Percentiles rank a stretch among this genome's conserved stretches.
phyloP scores from a whole-genome alignment of 2,888 invertebrate genomes.

The Drosophila nr. perissopoda region DNA sequence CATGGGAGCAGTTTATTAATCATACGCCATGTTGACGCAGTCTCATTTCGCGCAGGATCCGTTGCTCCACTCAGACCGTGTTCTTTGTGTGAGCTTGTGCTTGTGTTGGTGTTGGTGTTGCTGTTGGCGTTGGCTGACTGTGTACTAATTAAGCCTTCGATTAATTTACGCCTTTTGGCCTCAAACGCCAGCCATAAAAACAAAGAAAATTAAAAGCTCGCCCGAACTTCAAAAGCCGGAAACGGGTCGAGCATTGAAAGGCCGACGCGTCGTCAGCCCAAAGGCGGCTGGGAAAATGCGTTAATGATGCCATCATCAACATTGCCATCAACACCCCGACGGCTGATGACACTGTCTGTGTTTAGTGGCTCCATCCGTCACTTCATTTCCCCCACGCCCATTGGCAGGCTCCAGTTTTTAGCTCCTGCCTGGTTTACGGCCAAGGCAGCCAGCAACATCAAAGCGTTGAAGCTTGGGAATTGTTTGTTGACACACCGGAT shows the following conservation, averaged over 20 bases:
- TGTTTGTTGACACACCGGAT: constrained; percentile 83
- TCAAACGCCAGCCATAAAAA: constrained; percentile 71
- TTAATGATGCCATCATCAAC: constrained; percentile 80
- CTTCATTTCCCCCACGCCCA: neutral
- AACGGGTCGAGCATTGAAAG: constrained; percentile 58
- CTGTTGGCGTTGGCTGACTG: constrained; percentile 35
- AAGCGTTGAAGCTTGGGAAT: constrained; percentile 83
- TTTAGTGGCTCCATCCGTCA: constrained; percentile 68
- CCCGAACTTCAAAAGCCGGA: constrained; percentile 82
- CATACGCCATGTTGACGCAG: constrained; percentile 74
- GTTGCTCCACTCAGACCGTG: constrained; percentile 11
- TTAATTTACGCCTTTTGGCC: constrained; percentile 83
- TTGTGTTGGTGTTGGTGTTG: constrained; percentile 16
- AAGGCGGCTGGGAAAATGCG: constrained; percentile 71
- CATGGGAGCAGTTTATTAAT: constrained; percentile 77
- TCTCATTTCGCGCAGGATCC: constrained; percentile 30
- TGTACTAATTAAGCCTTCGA: constrained; percentile 82
- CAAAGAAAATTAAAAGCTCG: constrained; percentile 77
- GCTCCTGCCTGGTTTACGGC: constrained; percentile 34
- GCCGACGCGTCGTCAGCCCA: constrained; percentile 45
- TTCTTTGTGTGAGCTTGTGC: constrained; percentile 19
- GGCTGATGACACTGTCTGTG: constrained; percentile 76
- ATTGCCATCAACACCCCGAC: constrained; percentile 61
- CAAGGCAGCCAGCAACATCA: constrained; percentile 67
- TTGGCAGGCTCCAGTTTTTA: constrained; percentile 17